A percentile compares a stretch with the other conserved stretches of the same genome.
phyloP scores from a whole-genome alignment of 2,888 invertebrate species.

The Lumbricus terrestris region DNA sequence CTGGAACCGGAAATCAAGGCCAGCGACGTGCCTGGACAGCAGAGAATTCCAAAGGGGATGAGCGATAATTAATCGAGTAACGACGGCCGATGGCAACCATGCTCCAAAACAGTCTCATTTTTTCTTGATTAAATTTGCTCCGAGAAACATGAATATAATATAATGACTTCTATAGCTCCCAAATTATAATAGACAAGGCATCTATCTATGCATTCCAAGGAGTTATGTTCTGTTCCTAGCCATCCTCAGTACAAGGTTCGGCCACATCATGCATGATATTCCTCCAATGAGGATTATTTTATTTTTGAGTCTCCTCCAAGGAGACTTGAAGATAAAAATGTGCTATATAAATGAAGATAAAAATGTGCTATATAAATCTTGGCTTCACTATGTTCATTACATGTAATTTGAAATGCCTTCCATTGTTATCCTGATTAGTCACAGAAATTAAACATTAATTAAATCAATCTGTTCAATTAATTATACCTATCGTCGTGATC shows the following conservation, averaged over 20 bases:
- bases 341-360: constrained; percentile 3
- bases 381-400: neutral
- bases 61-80: neutral
- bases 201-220: too few species aligned
- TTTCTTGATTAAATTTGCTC: neutral
- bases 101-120: neutral
- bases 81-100: neutral
- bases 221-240: too few species aligned
- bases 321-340: neutral
- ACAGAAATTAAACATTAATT: neutral
- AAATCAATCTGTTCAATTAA: neutral
- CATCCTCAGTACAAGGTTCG: too few species aligned
- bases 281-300: too few species aligned
- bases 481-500: neutral
- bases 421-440: neutral
- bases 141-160: neutral
- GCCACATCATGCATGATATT: too few species aligned
- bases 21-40: too few species aligned
- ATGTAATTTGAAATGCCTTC: neutral
- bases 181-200: neutral
- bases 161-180: neutral
- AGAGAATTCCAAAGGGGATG: too few species aligned
- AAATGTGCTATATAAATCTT: neutral
- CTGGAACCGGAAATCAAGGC: neutral
- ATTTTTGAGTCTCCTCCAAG: too few species aligned